Conservation (phyloP, 2,113 vertebrate genomes). For the Martes martes region DNA sequence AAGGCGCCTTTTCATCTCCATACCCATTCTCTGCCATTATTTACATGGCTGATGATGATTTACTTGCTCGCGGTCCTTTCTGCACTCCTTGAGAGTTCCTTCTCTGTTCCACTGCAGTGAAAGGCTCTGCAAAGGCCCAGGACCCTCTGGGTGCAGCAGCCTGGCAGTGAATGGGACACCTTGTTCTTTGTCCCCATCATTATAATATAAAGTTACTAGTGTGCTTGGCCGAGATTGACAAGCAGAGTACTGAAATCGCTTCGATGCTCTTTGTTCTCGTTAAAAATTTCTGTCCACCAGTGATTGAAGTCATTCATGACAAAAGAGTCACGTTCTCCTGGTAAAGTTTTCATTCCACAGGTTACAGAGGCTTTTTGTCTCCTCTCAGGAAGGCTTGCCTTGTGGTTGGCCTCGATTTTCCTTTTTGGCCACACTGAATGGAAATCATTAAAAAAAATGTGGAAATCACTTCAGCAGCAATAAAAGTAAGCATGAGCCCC, state of each 20-base stretch:
- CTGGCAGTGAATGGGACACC: constrained; percentile 42
- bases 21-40: not conserved
- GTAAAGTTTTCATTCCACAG: constrained; percentile 46
- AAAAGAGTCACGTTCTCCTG: constrained; percentile 36
- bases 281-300: constrained; percentile 37
- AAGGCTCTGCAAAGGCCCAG: not conserved
- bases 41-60: not conserved
- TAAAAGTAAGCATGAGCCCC: not conserved
- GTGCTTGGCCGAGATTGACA: constrained; percentile 14
- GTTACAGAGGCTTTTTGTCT: constrained; percentile 63
- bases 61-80: constrained; percentile 25
- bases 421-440: constrained; percentile 43
- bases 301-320: constrained; percentile 45
- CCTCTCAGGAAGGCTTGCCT: constrained; percentile 32
- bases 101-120: not conserved
- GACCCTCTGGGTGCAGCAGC: not conserved
- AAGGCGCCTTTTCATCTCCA: not conserved
- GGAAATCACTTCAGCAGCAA: constrained; percentile 25
- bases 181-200: constrained; percentile 57
- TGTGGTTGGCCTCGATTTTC: constrained; percentile 45
- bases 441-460: constrained; percentile 50
- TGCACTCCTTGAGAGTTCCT: not conserved
- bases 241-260: not conserved
- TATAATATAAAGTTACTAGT: constrained; percentile 45
- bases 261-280: constrained; percentile 59